Base-by-base conservation (phyloP, 1,140 invertebrate genomes). In the Eciton burchellii region DNA sequence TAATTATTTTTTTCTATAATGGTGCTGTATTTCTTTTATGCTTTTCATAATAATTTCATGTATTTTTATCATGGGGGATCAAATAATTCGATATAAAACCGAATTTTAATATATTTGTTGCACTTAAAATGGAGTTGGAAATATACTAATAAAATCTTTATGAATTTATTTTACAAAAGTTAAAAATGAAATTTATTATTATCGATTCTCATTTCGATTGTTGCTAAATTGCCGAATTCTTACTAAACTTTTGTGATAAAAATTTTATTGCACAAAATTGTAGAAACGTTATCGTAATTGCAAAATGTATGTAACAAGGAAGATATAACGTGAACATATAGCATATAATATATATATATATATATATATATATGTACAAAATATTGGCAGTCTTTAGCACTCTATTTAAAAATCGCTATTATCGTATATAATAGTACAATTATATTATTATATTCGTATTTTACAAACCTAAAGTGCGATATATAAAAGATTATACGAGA, bases 341-440 rank as follows among this genome's bases (percentile, higher is more conserved):
- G 16, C 41, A 72, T 72, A 14, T 52, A 1, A n/a, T 16, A 57
- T 56, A n/a, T 52, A 52, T 24, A 47, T 63, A 63, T 63, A 68
- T 24, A 45, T 26, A 49, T 29, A n/a, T 35, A 41, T 71, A 47
- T 43, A 56, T 71, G 52, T 41, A 71, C 29, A 71, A 14, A 71
- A 21, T 56, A 21, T 54, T 19, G n/a, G 21, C 45, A 70, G 19
- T 14, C 14, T 71, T 21, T 43, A 71, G 6, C 8, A 6, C 8
- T n/a, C 19, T 54, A 49, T 54, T 12, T 54, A 54, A 41, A 56
- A 66, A 29, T 29, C 35, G 6, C 6, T 35, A 6, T 3, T 35
- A 35, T 35, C 35, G 35, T 35, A n/a, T 45, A 65, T 14, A 41
- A 43, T 63, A 19, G 8, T 45, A 19, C n/a, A 65, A 54, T 70